Percentiles rank a stretch among this genome's conserved stretches.
These are phyloP conservation scores for Idaea straminata DNA, from an alignment of 2,888 invertebrate species.

Conservation along the genomic window DNA sequence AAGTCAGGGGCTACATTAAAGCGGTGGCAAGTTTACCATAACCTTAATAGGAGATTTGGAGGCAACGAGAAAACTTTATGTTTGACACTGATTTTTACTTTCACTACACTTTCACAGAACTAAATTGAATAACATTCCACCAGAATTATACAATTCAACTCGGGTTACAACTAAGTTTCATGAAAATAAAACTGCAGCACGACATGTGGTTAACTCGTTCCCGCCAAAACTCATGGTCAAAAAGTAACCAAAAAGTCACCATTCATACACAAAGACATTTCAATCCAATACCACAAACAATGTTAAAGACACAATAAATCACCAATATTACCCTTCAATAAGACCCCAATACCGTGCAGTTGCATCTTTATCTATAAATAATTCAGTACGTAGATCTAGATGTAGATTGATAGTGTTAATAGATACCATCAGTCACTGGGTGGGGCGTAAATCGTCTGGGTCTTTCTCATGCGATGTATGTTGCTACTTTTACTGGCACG, in stretches of 20 bases:
- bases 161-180: too few species aligned
- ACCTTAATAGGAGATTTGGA: too few species aligned
- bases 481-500: background rate
- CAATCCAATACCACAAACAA: background rate
- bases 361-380: background rate
- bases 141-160: too few species aligned
- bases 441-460: background rate
- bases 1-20: too few species aligned
- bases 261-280: background rate
- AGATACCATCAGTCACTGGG: constrained; percentile 4
- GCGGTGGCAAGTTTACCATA: too few species aligned
- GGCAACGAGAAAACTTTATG: too few species aligned
- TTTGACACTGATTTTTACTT: too few species aligned
- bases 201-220: too few species aligned
- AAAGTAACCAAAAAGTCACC: background rate
- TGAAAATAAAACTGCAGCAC: too few species aligned
- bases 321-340: background rate
- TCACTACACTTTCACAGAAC: too few species aligned
- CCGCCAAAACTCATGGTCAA: too few species aligned
- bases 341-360: background rate
- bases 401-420: constrained; percentile 5
- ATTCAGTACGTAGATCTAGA: background rate
- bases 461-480: background rate
- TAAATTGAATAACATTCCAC: too few species aligned
- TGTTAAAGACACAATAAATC: background rate